These are phyloP conservation scores for Hyposoter dolosus DNA, from an alignment of 2,888 invertebrate species.

Conservation along the genomic window DNA sequence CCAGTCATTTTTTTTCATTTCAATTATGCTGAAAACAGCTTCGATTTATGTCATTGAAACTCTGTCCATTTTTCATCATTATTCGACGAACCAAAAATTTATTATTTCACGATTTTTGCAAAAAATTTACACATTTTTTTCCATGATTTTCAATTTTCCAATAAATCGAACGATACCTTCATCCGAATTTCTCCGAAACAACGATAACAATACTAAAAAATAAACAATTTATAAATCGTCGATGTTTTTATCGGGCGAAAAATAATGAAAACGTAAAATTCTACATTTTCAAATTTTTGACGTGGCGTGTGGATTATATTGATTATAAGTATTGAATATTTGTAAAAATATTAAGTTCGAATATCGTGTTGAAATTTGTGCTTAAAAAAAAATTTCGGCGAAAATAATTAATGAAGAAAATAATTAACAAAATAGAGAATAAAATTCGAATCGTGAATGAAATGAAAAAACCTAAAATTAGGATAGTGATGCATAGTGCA, in stretches of 20 bases:
- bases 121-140: not conserved
- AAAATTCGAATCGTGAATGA: not conserved
- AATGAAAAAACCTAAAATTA: constrained; percentile 23
- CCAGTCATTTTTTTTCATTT: not conserved
- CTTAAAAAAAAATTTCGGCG: not conserved
- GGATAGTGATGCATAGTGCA: constrained; percentile 38
- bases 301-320: not conserved
- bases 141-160: not conserved
- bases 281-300: not conserved
- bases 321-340: not conserved
- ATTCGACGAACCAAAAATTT: not conserved
- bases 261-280: not conserved
- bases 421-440: not conserved
- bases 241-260: not conserved
- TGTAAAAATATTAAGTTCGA: not conserved
- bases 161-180: not conserved
- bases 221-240: not conserved
- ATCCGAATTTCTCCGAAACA: not conserved
- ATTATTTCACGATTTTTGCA: not conserved
- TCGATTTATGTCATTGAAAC: not conserved
- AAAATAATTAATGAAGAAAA: not conserved
- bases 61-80: not conserved
- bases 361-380: not conserved
- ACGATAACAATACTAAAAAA: not conserved
- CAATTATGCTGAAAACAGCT: not conserved